These are phyloP conservation scores for Drosophila atripex DNA, from an alignment of 2,888 invertebrate species.

Conservation along the genomic window DNA sequence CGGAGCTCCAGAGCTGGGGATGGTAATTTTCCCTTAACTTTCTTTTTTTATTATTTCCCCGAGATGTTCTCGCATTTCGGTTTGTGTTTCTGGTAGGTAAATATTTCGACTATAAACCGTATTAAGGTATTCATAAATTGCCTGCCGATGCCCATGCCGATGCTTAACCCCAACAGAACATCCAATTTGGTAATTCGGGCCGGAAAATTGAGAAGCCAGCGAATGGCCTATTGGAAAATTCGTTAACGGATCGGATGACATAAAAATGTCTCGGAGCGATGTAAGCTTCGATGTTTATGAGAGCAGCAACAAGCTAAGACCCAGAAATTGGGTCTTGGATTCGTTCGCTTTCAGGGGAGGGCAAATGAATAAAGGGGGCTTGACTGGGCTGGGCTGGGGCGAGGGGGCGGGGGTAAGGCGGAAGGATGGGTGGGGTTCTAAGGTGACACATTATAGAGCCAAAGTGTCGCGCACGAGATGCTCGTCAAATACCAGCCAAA, in stretches of 20 bases:
- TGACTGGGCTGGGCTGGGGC: background rate
- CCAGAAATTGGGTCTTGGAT: constrained; percentile 21
- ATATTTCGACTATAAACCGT: constrained; percentile 77
- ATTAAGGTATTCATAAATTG: constrained; percentile 78
- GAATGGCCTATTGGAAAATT: constrained; percentile 72
- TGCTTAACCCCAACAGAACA: constrained; percentile 43
- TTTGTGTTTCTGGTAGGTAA: constrained; percentile 70
- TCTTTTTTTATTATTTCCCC: constrained; percentile 12
- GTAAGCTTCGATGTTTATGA: constrained; percentile 36
- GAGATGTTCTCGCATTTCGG: constrained; percentile 46
- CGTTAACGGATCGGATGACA: constrained; percentile 69
- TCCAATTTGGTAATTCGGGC: constrained; percentile 51
- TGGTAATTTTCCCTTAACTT: constrained; percentile 15
- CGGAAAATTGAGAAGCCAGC: constrained; percentile 50
- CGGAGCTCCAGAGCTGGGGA: constrained; percentile 7
- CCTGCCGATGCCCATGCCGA: constrained; percentile 7
- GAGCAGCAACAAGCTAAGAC: constrained; percentile 58
- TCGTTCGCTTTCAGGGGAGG: background rate
- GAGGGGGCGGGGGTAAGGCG: too few species aligned
- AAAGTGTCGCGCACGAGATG: constrained; percentile 44
- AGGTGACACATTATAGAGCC: constrained; percentile 32
- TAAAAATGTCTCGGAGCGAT: constrained; percentile 56
- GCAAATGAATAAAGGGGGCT: background rate
- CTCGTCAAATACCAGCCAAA: constrained; percentile 74
- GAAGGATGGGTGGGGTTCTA: constrained; percentile 3